phyloP scores from a whole-genome alignment of 2,888 invertebrate genomes.

The Drosophila formosana region DNA sequence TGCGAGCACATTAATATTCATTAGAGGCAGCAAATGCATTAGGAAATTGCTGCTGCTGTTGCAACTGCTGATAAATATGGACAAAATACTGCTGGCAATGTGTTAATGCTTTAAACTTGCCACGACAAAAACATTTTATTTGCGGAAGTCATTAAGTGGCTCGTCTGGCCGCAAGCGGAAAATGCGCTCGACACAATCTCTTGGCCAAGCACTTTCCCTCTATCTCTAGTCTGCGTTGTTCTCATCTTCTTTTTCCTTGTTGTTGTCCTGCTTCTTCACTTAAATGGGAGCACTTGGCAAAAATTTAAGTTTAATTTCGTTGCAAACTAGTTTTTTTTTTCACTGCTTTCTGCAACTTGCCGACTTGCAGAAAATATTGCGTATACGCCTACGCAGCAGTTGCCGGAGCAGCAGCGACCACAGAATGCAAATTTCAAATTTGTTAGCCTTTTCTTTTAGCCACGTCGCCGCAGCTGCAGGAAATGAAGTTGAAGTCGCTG shows the following conservation, averaged over 20 bases:
- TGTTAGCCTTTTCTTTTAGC: conserved; percentile 32
- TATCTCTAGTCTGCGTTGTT: neutral
- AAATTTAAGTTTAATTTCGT: conserved; percentile 46
- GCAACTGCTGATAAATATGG: conserved; percentile 61
- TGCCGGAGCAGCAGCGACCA: conserved; percentile 28
- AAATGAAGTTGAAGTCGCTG: conserved; percentile 66
- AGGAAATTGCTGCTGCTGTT: conserved; percentile 60
- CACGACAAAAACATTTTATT: conserved; percentile 67
- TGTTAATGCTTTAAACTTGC: conserved; percentile 67
- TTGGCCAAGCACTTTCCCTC: conserved; percentile 28
- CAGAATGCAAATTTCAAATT: conserved; percentile 66
- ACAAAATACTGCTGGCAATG: conserved; percentile 49
- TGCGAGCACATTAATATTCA: conserved; percentile 70
- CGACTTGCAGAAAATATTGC: conserved; percentile 48
- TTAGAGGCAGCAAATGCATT: conserved; percentile 73
- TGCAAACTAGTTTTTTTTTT: conserved; percentile 18
- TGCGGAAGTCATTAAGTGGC: conserved; percentile 78
- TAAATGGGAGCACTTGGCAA: conserved; percentile 3
- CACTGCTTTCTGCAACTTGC: conserved; percentile 2
- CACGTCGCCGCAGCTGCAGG: conserved; percentile 37
- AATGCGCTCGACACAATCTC: conserved; percentile 47
- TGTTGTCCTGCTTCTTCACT: neutral
- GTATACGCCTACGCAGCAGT: conserved; percentile 70
- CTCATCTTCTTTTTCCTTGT: neutral
- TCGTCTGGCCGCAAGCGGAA: conserved; percentile 53